A percentile compares a stretch with the other conserved stretches of the same genome.
phyloP scores from a whole-genome alignment of 2,888 invertebrate genomes.

The Brenthis hecate region DNA sequence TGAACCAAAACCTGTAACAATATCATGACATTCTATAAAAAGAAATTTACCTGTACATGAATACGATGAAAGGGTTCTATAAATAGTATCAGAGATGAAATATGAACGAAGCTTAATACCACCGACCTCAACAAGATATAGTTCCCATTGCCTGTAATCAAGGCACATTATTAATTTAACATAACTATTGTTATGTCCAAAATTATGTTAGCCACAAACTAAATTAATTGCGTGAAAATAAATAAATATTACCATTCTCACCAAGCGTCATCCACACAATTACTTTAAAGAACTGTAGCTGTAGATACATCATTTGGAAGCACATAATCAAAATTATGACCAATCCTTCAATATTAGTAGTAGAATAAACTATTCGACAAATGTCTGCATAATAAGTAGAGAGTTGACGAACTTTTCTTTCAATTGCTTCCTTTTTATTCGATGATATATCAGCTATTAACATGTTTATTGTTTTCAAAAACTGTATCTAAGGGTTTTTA shows the following conservation, averaged over 20 bases:
- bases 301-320: background rate
- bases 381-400: background rate
- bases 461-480: too few species aligned
- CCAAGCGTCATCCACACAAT: background rate
- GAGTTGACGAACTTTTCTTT: background rate
- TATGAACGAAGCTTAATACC: background rate
- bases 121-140: background rate
- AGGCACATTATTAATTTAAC: too few species aligned
- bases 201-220: too few species aligned
- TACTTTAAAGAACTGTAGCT: background rate
- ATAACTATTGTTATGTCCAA: too few species aligned
- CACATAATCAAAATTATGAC: background rate
- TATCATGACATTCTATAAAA: background rate
- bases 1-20: background rate
- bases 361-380: background rate
- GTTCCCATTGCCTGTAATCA: background rate
- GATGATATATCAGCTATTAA: too few species aligned
- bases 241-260: background rate
- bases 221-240: background rate
- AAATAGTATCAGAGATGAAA: background rate
- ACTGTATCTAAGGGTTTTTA: too few species aligned
- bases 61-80: slow-evolving; percentile 1
- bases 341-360: background rate
- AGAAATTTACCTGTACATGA: background rate
- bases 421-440: background rate